These are phyloP conservation scores for Aporophyla nigra DNA, from an alignment of 2,888 invertebrate species.

Conservation along the genomic window DNA sequence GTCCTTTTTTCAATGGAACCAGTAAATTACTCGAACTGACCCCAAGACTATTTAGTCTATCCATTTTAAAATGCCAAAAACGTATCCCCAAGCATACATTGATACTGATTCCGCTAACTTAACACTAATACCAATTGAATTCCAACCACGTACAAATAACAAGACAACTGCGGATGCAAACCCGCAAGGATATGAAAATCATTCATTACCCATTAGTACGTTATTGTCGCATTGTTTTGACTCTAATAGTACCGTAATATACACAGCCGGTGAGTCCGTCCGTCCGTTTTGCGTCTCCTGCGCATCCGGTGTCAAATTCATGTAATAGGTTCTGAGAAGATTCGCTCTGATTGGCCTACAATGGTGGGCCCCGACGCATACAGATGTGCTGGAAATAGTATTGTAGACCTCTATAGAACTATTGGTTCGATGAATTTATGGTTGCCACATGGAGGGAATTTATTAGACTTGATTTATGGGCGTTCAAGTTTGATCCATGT, in stretches of 20 bases:
- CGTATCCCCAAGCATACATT: constrained; percentile 36
- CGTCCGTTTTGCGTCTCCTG: constrained; percentile 67
- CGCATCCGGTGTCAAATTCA: constrained; percentile 82
- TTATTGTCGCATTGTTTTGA: constrained; percentile 81
- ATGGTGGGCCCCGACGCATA: constrained; percentile 57
- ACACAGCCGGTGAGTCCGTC: constrained; percentile 67
- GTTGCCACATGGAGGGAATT: constrained; percentile 31
- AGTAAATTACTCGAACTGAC: no score
- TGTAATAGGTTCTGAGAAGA: constrained; percentile 78
- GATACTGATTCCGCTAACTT: constrained; percentile 46
- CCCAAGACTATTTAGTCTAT: background rate
- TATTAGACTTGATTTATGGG: constrained; percentile 44
- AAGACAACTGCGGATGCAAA: constrained; percentile 59
- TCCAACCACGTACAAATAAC: constrained; percentile 52
- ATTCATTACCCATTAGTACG: constrained; percentile 63
- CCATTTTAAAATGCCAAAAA: constrained; percentile 29
- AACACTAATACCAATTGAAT: constrained; percentile 28
- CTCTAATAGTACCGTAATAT: constrained; percentile 70
- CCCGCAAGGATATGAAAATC: constrained; percentile 68
- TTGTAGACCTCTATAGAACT: background rate
- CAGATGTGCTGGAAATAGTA: constrained; percentile 27
- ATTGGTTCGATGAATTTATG: constrained; percentile 53
- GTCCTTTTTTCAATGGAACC: no score
- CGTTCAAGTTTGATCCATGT: constrained; percentile 14
- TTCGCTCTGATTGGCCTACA: constrained; percentile 64